Conservation (phyloP, 2,797 vertebrate species). For the Gymnocypris eckloni region DNA sequence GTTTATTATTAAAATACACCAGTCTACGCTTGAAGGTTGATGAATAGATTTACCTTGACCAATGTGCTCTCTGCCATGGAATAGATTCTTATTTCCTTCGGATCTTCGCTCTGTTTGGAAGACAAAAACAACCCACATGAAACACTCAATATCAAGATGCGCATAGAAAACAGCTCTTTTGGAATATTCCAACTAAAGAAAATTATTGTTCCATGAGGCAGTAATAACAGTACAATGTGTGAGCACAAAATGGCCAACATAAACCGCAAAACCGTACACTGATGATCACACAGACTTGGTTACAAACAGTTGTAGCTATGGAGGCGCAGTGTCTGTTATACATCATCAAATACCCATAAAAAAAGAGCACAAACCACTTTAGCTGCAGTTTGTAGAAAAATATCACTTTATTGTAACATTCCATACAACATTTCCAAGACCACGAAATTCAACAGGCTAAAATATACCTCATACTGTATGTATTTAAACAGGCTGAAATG, state of each 20-base stretch:
- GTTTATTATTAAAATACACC: conserved; percentile 6
- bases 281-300: conserved; percentile 6
- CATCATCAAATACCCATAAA: conserved; percentile 1
- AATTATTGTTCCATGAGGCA: conserved; percentile 30
- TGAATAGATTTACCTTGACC: conserved; percentile 73
- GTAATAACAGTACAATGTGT: conserved; percentile 30
- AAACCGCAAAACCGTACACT: neutral
- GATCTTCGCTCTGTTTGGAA: conserved; percentile 73
- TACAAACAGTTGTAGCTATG: conserved; percentile 15
- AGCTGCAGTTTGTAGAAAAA: conserved; percentile 89
- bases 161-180: conserved; percentile 47
- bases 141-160: conserved; percentile 54
- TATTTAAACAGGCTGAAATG: conserved; percentile 72
- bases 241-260: conserved; percentile 31
- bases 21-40: neutral
- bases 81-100: conserved; percentile 73
- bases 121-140: conserved; percentile 61
- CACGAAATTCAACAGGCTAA: conserved; percentile 90
- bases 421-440: conserved; percentile 91
- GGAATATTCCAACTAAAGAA: conserved; percentile 24
- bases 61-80: conserved; percentile 70
- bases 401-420: conserved; percentile 96
- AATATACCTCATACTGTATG: conserved; percentile 70
- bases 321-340: neutral
- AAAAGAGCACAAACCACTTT: conserved; percentile 25